Percentiles rank a stretch among this genome's conserved stretches.
These are phyloP conservation scores for Leuciscus idus DNA, from an alignment of 2,113 vertebrate genomes.

Conservation along the genomic window DNA sequence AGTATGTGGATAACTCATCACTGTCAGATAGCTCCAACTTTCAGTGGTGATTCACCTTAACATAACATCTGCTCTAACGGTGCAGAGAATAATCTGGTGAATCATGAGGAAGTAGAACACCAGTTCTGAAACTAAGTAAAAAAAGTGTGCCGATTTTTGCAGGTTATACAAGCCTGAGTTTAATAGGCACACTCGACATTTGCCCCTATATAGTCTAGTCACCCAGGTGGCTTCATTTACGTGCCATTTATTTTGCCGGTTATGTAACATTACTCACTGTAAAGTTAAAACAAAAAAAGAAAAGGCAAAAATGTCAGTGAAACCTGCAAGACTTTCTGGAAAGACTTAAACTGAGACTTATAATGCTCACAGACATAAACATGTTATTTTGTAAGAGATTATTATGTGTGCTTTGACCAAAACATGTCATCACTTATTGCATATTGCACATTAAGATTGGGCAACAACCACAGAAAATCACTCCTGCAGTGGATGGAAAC, in stretches of 20 bases:
- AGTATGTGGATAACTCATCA: slow-evolving; percentile 28
- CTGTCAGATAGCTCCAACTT: slow-evolving; percentile 21
- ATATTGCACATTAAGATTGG: not conserved
- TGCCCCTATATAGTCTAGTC: not conserved
- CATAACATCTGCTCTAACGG: slow-evolving; percentile 1
- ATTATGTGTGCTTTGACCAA: slow-evolving; percentile 20
- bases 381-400: slow-evolving; percentile 3
- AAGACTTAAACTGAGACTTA: not conserved
- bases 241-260: slow-evolving; percentile 36
- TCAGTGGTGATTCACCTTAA: slow-evolving; percentile 43
- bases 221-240: slow-evolving; percentile 28
- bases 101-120: not conserved
- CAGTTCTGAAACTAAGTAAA: not conserved
- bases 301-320: not conserved
- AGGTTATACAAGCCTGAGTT: not conserved
- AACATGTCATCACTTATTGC: not conserved
- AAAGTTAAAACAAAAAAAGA: not conserved
- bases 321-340: not conserved
- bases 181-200: not conserved
- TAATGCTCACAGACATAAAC: not conserved
- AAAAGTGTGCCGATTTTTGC: not conserved
- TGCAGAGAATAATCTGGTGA: not conserved
- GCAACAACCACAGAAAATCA: not conserved
- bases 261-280: slow-evolving; percentile 22
- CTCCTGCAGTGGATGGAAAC: slow-evolving; percentile 24